Percentiles rank a stretch among this genome's conserved stretches.
Evolutionary conservation across 1,140 invertebrate genomes (phyloP).

Genomic region (Eupristina koningsbergeri): DNA sequence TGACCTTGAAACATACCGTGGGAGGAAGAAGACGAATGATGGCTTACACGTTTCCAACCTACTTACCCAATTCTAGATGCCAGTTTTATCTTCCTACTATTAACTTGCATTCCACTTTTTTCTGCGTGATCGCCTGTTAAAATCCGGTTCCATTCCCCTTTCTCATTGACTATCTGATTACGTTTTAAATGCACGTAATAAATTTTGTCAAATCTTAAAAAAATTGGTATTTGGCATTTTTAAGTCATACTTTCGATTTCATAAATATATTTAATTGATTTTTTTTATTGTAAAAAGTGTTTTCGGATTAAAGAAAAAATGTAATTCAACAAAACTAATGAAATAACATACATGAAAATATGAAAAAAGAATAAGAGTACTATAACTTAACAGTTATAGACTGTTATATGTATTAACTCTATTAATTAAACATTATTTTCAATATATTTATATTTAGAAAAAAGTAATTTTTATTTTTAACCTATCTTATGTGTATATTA

Average conservation of each 20-base stretch:
- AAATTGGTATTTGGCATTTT: not conserved
- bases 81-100: constrained; percentile 26
- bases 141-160: constrained; percentile 44
- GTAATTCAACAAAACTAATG: too few species aligned
- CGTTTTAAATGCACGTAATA: not conserved
- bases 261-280: not conserved
- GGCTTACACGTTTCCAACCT: constrained; percentile 55
- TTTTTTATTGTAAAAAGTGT: constrained; percentile 48
- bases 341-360: too few species aligned
- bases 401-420: too few species aligned
- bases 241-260: not conserved
- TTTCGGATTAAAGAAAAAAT: not conserved
- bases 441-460: too few species aligned
- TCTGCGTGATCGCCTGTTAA: constrained; percentile 35
- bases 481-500: too few species aligned
- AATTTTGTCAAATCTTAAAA: not conserved
- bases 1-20: constrained; percentile 60
- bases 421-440: too few species aligned
- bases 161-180: not conserved
- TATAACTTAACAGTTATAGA: too few species aligned
- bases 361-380: too few species aligned
- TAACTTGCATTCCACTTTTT: constrained; percentile 44
- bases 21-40: constrained; percentile 57
- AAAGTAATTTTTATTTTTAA: too few species aligned
- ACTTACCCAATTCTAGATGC: constrained; percentile 53